A percentile compares a stretch with the other conserved stretches of the same genome.
phyloP scores from a whole-genome alignment of 1,140 invertebrate species.

The Drosophila tsacasi region DNA sequence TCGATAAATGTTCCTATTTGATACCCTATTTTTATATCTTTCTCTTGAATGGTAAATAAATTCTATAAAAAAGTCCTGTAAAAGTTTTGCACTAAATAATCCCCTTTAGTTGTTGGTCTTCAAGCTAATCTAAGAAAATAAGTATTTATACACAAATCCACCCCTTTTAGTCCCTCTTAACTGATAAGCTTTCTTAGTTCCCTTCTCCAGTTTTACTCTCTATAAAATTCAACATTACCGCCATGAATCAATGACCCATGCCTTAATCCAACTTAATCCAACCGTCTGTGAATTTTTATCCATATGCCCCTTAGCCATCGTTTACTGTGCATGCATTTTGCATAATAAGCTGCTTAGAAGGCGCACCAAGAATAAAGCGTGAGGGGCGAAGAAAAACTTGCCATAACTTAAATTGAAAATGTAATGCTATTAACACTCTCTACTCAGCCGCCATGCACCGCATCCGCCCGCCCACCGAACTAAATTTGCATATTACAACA shows the following conservation, averaged over 20 bases:
- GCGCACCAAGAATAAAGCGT: background rate
- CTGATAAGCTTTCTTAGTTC: background rate
- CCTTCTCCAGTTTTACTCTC: background rate
- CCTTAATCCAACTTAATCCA: background rate
- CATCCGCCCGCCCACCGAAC: constrained; percentile 5
- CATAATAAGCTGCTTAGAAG: constrained; percentile 62
- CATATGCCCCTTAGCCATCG: constrained; percentile 13
- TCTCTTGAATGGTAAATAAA: too few species aligned
- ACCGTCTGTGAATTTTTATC: constrained; percentile 8
- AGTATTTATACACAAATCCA: background rate
- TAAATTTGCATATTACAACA: constrained; percentile 71
- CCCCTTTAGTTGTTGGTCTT: background rate
- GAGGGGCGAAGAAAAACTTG: constrained; percentile 37
- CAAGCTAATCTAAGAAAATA: background rate
- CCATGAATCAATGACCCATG: constrained; percentile 1
- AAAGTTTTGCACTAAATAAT: too few species aligned
- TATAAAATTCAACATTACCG: background rate
- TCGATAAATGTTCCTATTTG: too few species aligned
- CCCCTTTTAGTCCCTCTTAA: background rate
- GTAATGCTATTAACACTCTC: constrained; percentile 73
- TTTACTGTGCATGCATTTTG: constrained; percentile 49
- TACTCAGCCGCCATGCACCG: constrained; percentile 23
- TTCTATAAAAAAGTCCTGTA: too few species aligned
- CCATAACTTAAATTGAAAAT: constrained; percentile 73
- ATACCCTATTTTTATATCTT: too few species aligned